These are phyloP conservation scores for Noturus placidus DNA, from an alignment of 2,113 vertebrate genomes.

Conservation along the genomic window DNA sequence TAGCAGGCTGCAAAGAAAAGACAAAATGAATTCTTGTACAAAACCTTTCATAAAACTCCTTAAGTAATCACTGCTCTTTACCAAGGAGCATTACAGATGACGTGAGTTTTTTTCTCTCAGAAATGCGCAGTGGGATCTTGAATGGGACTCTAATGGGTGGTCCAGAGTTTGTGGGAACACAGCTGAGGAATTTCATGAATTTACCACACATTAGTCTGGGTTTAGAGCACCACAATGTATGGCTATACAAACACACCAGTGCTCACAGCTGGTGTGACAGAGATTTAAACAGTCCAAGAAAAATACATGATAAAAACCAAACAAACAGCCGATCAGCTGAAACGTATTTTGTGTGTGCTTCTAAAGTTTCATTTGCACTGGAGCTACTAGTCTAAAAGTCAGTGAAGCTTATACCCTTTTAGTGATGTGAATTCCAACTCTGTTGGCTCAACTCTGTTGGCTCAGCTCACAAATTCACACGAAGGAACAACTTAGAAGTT, in stretches of 20 bases:
- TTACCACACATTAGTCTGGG: slow-evolving; percentile 10
- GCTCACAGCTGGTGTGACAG: slow-evolving; percentile 30
- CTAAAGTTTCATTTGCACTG: background rate
- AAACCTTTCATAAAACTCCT: background rate
- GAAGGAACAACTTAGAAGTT: background rate
- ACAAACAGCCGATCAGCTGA: background rate
- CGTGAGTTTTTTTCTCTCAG: background rate
- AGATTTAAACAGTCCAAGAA: background rate
- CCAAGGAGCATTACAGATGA: background rate
- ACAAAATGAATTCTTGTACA: background rate
- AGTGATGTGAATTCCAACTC: background rate
- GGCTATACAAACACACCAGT: background rate
- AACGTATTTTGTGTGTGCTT: background rate
- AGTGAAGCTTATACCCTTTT: background rate
- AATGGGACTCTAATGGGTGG: background rate
- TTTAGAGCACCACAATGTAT: background rate
- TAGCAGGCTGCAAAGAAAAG: background rate
- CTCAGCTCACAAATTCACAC: background rate
- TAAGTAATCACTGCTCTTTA: background rate
- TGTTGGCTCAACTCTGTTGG: background rate
- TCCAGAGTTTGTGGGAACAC: slow-evolving; percentile 21
- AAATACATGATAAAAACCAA: background rate
- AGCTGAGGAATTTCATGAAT: slow-evolving; percentile 29
- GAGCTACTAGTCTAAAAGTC: background rate
- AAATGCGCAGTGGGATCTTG: slow-evolving; percentile 17